Base-by-base conservation (phyloP, 2,113 vertebrate genomes). In the Paratilapia polleni region DNA sequence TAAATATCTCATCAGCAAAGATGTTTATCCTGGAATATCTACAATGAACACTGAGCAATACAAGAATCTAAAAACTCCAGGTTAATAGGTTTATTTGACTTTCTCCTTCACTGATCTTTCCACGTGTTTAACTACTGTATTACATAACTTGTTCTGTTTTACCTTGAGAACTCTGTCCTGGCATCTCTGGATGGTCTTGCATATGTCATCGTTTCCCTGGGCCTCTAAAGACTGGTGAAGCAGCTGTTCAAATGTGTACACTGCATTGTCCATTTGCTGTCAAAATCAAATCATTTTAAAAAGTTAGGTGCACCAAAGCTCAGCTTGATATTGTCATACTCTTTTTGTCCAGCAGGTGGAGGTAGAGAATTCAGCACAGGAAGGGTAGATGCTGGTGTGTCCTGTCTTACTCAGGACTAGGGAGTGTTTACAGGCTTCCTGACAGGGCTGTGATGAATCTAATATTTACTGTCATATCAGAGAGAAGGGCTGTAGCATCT, bases 81-180 rank as follows among this genome's bases (percentile, higher is more conserved):
- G 66, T 70, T 52, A 52, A 19, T 52, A 19, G 2, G 6, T 54
- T 54, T 70, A 70, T 52, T 52, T 73, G 26, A 70, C 17, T 0
- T 0, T 73, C 24, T 68, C 38, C 63, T 70, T 43, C 52, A 54
- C 54, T 14, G 19, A 73, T 34, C 47, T 73, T 34, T 73, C 47
- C 47, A n/a, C 9, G 9, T 14, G 68, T 34, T 73, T 2, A 4
- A 19, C 6, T 52, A 52, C 2, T 19, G 17, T 52, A 19, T 19
- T 52, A 15, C 6, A 19, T 8, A 6, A 19, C 6, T 19, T 11
- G 6, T 62, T 43, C 1, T 49, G 17, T 1, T 92, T 95, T 83
- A 99, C 98, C 98, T 99, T 99, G 73, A 99, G 96, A 82, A 99
- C 98, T 5, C 98, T 94, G 88, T 99, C 98, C 8, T 99, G 96